These are phyloP conservation scores for Oopsacas minuta DNA, from an alignment of 37 sponge, comb jelly and placozoan genomes.

Conservation along the genomic window DNA sequence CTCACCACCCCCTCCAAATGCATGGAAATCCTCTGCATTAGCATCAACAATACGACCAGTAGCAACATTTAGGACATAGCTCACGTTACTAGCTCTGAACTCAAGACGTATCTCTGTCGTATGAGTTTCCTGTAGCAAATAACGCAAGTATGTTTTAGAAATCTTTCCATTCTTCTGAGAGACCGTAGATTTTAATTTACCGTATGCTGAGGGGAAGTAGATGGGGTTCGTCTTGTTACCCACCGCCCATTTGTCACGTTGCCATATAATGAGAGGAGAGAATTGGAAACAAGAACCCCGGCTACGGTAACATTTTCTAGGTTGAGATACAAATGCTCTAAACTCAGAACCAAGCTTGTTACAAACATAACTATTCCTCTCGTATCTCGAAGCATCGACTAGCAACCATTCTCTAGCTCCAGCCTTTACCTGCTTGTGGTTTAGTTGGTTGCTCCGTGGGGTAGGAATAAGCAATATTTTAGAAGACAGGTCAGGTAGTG, in stretches of 20 bases:
- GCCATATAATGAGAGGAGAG: background rate
- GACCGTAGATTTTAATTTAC: background rate
- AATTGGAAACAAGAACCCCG: conserved; percentile 10
- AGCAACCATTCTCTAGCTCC: conserved; percentile 1
- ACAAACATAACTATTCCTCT: background rate
- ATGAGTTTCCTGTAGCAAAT: background rate
- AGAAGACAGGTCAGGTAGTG: background rate
- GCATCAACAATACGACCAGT: background rate
- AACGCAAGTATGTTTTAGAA: background rate
- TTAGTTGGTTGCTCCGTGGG: background rate
- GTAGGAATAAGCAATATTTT: background rate
- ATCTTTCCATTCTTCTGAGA: background rate
- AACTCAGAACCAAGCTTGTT: background rate
- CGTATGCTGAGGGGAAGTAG: conserved; percentile 15
- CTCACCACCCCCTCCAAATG: background rate
- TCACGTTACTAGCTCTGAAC: conserved; percentile 12
- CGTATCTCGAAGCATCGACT: background rate
- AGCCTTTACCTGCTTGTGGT: background rate
- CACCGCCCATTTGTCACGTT: background rate
- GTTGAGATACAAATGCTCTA: background rate
- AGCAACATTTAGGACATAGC: background rate
- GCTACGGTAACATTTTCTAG: background rate
- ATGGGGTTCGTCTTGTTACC: background rate
- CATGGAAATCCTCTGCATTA: background rate
- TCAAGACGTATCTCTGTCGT: background rate